Conservation (phyloP, 1,140 invertebrate species). For the Leucophenga varia region DNA sequence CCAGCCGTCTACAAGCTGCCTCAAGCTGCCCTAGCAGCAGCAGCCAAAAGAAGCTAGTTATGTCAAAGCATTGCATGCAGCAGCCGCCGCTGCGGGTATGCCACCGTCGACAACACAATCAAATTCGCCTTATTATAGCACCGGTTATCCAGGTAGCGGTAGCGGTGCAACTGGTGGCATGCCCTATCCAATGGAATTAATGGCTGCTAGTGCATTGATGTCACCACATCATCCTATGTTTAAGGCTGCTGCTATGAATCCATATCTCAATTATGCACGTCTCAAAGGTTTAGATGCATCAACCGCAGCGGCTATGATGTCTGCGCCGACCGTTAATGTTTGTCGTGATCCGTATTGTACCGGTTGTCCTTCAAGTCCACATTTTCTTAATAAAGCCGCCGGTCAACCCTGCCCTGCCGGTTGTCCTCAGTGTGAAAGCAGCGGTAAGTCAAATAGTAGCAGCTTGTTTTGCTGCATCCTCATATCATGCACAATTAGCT, state of each 20-base stretch:
- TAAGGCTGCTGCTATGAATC: slow-evolving; percentile 67
- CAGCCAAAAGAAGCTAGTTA: slow-evolving; percentile 51
- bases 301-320: slow-evolving; percentile 53
- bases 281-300: slow-evolving; percentile 63
- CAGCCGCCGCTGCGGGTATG: slow-evolving; percentile 58
- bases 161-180: slow-evolving; percentile 61
- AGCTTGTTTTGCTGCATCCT: slow-evolving; percentile 65
- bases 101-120: slow-evolving; percentile 59
- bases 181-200: slow-evolving; percentile 69
- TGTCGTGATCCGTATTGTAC: slow-evolving; percentile 91
- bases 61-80: slow-evolving; percentile 58
- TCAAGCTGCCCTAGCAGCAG: slow-evolving; percentile 28
- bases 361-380: slow-evolving; percentile 83
- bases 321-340: slow-evolving; percentile 73
- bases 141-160: slow-evolving; percentile 25
- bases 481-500: slow-evolving; percentile 73
- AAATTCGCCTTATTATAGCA: slow-evolving; percentile 37
- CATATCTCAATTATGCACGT: slow-evolving; percentile 72
- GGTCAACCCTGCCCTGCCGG: slow-evolving; percentile 78
- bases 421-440: slow-evolving; percentile 80
- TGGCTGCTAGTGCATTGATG: slow-evolving; percentile 69
- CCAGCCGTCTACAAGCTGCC: slow-evolving; percentile 44
- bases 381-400: slow-evolving; percentile 64
- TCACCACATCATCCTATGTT: slow-evolving; percentile 71
- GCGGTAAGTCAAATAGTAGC: slow-evolving; percentile 7